Percentiles rank a stretch among this genome's conserved stretches.
Evolutionary conservation across 2,888 invertebrate genomes (phyloP).

Genomic region (Oligia strigilis): DNA sequence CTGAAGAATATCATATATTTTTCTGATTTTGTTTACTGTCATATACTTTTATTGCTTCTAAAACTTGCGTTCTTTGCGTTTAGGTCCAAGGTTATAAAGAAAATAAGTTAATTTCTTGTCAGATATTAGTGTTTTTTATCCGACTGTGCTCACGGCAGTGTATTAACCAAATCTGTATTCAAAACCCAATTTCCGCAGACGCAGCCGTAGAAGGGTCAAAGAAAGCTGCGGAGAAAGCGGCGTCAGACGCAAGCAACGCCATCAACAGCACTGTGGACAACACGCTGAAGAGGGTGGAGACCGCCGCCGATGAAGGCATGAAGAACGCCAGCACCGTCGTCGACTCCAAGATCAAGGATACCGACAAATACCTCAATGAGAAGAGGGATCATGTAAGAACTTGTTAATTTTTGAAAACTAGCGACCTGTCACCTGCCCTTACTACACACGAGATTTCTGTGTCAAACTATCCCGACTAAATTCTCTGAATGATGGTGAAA

Average conservation of each 20-base stretch:
- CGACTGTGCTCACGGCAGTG: background rate
- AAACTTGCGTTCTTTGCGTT: too few relatives aligned
- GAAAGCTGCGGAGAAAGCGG: conserved; percentile 88
- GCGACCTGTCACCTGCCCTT: background rate
- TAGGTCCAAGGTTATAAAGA: background rate
- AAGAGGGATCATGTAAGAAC: conserved; percentile 88
- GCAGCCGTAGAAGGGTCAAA: conserved; percentile 87
- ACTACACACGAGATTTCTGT: background rate
- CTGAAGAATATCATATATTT: too few relatives aligned
- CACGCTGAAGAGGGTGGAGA: conserved; percentile 84
- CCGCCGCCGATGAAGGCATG: conserved; percentile 89
- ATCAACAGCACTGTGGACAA: conserved; percentile 85
- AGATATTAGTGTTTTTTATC: background rate
- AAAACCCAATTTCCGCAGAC: conserved; percentile 69
- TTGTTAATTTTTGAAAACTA: background rate
- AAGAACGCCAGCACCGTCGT: conserved; percentile 90
- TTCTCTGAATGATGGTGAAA: background rate
- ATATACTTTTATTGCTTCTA: too few relatives aligned
- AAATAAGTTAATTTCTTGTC: background rate
- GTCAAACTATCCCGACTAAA: background rate
- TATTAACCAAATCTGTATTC: background rate
- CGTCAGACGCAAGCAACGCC: conserved; percentile 86
- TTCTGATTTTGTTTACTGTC: too few relatives aligned
- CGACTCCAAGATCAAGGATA: conserved; percentile 91
- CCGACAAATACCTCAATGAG: conserved; percentile 91